A percentile compares a stretch with the other conserved stretches of the same genome.
Conservation (phyloP, 1,140 invertebrate genomes). For the Trachymyrmex cornetzi region DNA sequence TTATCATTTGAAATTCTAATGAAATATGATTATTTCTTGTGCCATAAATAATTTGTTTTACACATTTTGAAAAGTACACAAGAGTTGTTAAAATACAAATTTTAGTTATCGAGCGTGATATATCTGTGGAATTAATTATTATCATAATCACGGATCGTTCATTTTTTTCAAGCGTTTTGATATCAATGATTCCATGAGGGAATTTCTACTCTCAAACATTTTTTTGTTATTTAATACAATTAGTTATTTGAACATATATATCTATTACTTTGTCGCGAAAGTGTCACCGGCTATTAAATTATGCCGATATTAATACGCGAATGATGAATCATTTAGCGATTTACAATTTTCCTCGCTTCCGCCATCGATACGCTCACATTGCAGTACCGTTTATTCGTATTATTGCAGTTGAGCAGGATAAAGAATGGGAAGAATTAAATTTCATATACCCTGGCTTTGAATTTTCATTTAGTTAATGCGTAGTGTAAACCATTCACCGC, state of each 20-base stretch:
- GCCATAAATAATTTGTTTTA: not conserved
- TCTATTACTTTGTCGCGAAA: constrained; percentile 25
- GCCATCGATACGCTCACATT: constrained; percentile 31
- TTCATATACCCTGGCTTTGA: constrained; percentile 62
- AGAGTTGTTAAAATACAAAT: not conserved
- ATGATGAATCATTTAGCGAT: constrained; percentile 64
- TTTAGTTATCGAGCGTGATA: not conserved
- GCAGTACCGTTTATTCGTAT: constrained; percentile 61
- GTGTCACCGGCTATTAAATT: constrained; percentile 32
- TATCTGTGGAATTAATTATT: constrained; percentile 20
- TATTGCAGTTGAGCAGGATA: constrained; percentile 51
- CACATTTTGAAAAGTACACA: not conserved
- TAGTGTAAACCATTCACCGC: constrained; percentile 58
- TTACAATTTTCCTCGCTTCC: constrained; percentile 51
- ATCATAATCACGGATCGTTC: not conserved
- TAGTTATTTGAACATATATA: constrained; percentile 37
- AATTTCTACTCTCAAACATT: constrained; percentile 14
- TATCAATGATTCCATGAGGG: not conserved
- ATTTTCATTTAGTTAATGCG: constrained; percentile 74
- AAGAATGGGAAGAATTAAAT: constrained; percentile 73
- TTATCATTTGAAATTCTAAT: not conserved
- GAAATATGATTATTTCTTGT: not conserved
- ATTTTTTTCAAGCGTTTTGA: not conserved
- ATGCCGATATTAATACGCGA: constrained; percentile 34
- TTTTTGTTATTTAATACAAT: constrained; percentile 45